Evolutionary conservation across 2,113 vertebrate genomes (phyloP).

Genomic region (Delphinus delphis): DNA sequence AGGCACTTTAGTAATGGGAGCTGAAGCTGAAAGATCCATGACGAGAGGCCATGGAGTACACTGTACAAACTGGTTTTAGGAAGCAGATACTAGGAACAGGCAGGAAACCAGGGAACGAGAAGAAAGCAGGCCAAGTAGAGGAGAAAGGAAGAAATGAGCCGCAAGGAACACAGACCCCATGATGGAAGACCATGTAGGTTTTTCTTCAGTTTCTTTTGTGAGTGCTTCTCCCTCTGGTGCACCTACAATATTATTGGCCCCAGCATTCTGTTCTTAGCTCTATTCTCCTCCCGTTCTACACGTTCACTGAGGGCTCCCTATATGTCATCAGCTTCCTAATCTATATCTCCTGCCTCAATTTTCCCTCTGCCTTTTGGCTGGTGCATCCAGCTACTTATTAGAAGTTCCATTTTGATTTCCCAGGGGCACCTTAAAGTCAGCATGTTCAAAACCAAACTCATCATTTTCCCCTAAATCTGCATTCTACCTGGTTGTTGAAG

Average conservation of each 20-base stretch:
- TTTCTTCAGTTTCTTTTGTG: background rate
- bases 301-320: background rate
- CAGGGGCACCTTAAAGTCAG: background rate
- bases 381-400: background rate
- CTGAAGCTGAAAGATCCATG: background rate
- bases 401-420: background rate
- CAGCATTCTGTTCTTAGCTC: background rate
- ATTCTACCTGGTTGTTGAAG: background rate
- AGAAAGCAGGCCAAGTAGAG: background rate
- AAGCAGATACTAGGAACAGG: background rate
- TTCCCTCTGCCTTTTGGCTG: background rate
- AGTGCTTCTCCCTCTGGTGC: background rate
- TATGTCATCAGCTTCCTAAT: background rate
- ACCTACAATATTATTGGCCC: background rate
- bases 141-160: background rate
- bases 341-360: background rate
- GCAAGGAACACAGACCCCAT: background rate
- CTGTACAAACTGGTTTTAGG: background rate
- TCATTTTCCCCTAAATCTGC: background rate
- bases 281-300: background rate
- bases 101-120: background rate
- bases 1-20: background rate
- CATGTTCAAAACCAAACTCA: slow-evolving; percentile 9
- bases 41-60: background rate
- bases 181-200: background rate